Evolutionary conservation across 2,888 invertebrate species (phyloP).

Genomic region (Pyralis farinalis): DNA sequence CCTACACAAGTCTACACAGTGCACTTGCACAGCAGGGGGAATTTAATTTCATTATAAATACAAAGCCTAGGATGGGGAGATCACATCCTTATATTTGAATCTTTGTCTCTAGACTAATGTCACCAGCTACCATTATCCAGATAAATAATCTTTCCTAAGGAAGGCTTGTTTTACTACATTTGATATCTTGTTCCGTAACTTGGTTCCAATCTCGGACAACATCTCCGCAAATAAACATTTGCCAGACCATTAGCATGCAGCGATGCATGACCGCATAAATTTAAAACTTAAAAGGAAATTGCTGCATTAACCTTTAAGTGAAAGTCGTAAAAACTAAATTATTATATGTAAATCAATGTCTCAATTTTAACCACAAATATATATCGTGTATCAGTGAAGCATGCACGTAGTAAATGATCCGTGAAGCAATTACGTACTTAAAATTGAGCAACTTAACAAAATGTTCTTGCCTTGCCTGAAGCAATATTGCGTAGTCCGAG

Average conservation of each 20-base stretch:
- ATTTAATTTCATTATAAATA: too few species aligned
- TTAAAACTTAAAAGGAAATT: background rate
- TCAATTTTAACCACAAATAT: slow-evolving; percentile 43
- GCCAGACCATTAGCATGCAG: slow-evolving; percentile 1
- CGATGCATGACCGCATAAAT: background rate
- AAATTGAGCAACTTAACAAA: slow-evolving; percentile 32
- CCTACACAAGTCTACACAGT: too few species aligned
- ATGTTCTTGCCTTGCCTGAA: slow-evolving; percentile 25
- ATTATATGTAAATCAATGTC: slow-evolving; percentile 40
- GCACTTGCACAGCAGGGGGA: too few species aligned
- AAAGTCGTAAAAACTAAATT: slow-evolving; percentile 11
- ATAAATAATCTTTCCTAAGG: too few species aligned
- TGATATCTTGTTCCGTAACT: too few species aligned
- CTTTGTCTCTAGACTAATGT: too few species aligned
- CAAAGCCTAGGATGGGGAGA: too few species aligned
- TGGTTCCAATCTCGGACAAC: background rate
- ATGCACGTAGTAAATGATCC: slow-evolving; percentile 47
- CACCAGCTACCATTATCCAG: too few species aligned
- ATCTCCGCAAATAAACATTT: too few species aligned
- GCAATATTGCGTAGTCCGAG: slow-evolving; percentile 27
- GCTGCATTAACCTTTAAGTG: background rate
- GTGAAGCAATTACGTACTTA: slow-evolving; percentile 36
- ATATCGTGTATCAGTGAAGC: slow-evolving; percentile 46
- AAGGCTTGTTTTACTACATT: too few species aligned
- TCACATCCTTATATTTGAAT: too few species aligned